phyloP scores from a whole-genome alignment of 53 echinoderm and acorn worm species.

The Zoroaster sp. region DNA sequence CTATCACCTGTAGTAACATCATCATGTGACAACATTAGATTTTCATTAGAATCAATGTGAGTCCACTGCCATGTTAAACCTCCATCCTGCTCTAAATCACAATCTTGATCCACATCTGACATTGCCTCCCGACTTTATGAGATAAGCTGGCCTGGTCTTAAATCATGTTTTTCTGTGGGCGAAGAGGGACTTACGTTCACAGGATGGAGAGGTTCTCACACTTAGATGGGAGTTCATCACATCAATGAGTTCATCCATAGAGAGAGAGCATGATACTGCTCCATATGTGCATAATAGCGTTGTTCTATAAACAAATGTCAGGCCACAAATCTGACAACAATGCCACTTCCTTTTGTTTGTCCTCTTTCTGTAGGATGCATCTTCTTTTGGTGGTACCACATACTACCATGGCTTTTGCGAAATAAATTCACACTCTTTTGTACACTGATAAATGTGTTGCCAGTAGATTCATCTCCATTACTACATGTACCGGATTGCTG shows the following conservation, averaged over 20 bases:
- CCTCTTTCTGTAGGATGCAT: slow-evolving; percentile 73
- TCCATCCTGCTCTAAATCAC: slow-evolving; percentile 18
- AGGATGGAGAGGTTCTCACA: background rate
- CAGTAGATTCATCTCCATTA: background rate
- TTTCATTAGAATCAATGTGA: slow-evolving; percentile 29
- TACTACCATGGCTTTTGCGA: slow-evolving; percentile 63
- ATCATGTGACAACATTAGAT: slow-evolving; percentile 16
- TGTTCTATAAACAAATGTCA: slow-evolving; percentile 73
- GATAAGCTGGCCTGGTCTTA: slow-evolving; percentile 50
- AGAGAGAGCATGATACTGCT: slow-evolving; percentile 41
- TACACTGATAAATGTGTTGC: slow-evolving; percentile 43
- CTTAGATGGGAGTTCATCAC: slow-evolving; percentile 23
- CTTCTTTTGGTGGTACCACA: slow-evolving; percentile 72
- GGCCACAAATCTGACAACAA: slow-evolving; percentile 67
- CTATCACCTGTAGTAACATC: no score
- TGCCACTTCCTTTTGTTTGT: slow-evolving; percentile 65
- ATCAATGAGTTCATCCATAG: slow-evolving; percentile 23
- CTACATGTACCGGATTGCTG: background rate
- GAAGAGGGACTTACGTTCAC: slow-evolving; percentile 21
- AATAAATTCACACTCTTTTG: slow-evolving; percentile 42
- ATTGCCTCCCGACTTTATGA: slow-evolving; percentile 44
- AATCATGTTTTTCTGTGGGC: slow-evolving; percentile 15
- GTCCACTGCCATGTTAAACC: slow-evolving; percentile 44
- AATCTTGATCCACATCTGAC: slow-evolving; percentile 24
- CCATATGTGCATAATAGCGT: slow-evolving; percentile 63